phyloP scores from a whole-genome alignment of 2,888 invertebrate genomes.

The Bombylius major region DNA sequence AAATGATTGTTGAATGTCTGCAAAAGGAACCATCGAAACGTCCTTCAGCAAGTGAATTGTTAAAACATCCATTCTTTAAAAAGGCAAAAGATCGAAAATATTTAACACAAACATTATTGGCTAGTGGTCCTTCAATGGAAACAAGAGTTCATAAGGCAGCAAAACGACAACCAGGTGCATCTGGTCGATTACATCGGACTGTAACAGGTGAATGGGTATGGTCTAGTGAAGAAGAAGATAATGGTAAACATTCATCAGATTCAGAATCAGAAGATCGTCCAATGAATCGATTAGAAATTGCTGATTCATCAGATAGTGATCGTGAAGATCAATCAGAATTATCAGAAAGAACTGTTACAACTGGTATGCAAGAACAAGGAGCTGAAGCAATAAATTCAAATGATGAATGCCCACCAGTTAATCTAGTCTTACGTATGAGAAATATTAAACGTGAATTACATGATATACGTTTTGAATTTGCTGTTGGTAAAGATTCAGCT shows the following conservation, averaged over 20 bases:
- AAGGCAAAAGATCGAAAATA: constrained; percentile 92
- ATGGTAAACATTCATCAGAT: constrained; percentile 41
- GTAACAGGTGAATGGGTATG: constrained; percentile 98
- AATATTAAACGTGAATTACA: constrained; percentile 85
- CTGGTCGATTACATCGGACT: constrained; percentile 76
- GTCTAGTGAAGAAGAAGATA: constrained; percentile 89
- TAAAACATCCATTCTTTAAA: constrained; percentile 96
- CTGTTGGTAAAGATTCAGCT: constrained; percentile 74
- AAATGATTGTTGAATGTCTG: constrained; percentile 92
- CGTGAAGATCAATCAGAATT: constrained; percentile 36
- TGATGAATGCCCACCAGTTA: constrained; percentile 45
- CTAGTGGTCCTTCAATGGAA: constrained; percentile 78
- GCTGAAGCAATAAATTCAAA: constrained; percentile 26
- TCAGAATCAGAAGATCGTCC: constrained; percentile 45
- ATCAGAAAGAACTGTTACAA: constrained; percentile 39
- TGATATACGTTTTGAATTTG: constrained; percentile 96
- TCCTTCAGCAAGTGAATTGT: constrained; percentile 87
- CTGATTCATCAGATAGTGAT: constrained; percentile 48
- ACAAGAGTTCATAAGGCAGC: constrained; percentile 76
- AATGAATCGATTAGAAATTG: constrained; percentile 47
- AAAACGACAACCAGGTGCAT: constrained; percentile 75
- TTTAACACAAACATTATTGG: constrained; percentile 70
- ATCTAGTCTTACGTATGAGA: constrained; percentile 79
- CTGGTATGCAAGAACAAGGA: constrained; percentile 11
- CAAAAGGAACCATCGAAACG: constrained; percentile 91